A percentile compares a stretch with the other conserved stretches of the same genome.
These are phyloP conservation scores for Eucriotettix oculatus DNA, from an alignment of 2,888 invertebrate species.

Conservation along the genomic window DNA sequence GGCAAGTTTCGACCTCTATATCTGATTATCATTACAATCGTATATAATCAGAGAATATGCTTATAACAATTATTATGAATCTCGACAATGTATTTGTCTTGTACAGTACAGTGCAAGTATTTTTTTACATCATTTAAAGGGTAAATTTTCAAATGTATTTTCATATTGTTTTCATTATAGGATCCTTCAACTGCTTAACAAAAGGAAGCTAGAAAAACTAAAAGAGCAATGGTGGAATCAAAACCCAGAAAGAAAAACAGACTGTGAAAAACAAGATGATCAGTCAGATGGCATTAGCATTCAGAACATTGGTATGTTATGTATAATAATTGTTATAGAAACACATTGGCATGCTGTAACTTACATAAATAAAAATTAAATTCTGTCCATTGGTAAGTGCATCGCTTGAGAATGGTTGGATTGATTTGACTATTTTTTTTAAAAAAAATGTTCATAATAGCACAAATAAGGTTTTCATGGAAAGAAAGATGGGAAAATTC, in stretches of 20 bases:
- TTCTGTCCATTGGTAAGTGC: neutral
- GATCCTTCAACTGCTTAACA: constrained; percentile 83
- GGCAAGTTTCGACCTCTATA: too few species aligned
- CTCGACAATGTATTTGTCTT: too few species aligned
- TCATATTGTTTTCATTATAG: constrained; percentile 29
- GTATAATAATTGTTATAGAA: too few species aligned
- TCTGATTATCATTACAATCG: too few species aligned
- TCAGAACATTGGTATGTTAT: constrained; percentile 65
- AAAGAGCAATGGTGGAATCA: constrained; percentile 96
- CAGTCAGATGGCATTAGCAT: constrained; percentile 96
- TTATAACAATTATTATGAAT: too few species aligned
- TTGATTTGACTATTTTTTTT: neutral
- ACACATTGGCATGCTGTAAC: neutral
- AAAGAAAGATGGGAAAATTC: neutral
- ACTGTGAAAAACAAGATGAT: constrained; percentile 74
- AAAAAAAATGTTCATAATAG: neutral
- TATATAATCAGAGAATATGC: too few species aligned
- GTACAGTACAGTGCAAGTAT: too few species aligned
- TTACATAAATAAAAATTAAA: neutral
- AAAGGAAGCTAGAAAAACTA: constrained; percentile 76
- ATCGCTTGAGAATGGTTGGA: neutral
- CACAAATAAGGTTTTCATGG: neutral
- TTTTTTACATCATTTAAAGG: too few species aligned
- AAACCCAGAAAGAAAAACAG: constrained; percentile 53
- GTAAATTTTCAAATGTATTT: neutral